Evolutionary conservation across 2,797 vertebrate genomes (phyloP), one percentile per base, ranked within the genome.

Genomic region (Synanceia verrucosa): DNA sequence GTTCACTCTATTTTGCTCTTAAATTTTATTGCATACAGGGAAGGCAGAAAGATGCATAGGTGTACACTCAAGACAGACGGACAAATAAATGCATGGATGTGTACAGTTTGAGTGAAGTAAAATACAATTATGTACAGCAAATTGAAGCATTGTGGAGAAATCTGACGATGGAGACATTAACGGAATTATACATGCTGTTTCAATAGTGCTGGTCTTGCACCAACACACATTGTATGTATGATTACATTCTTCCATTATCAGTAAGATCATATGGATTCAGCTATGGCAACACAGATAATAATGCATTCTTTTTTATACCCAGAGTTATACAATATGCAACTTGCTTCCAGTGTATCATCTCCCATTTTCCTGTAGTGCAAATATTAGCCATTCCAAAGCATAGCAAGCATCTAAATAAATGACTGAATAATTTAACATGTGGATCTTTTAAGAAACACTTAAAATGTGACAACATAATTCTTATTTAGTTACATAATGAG

Each of bases 1-100:
- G 47, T 71, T 77, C 55, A 48, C 65, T 71, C 28, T 65, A 71
- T 68, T 70, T 56, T 70, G 9, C 11, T 53, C 48, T 70, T 74
- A 5, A 52, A 74, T 71, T 41, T 8, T 56, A 76, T 64, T 31
- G 41, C 57, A 66, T 57, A 51, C 18, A n/a, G 34, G 23, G 2
- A 44, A 61, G 11, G 31, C n/a, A 62, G 64, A 53, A 47, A 63
- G n/a, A 34, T 12, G 31, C 41, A 6, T 26, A 47, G 7, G 33
- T 39, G 9, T 37, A 21, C 37, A 34, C 26, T 37, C 1, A 39
- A 9, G 10, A 63, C 14, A 28, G 39, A 29, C 16, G n/a, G 19
- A 33, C 4, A 14, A 16, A 52, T 12, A n/a, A 18, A 50, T 10
- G 6, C 10, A 70, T 19, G 34, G 9, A 37, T 36, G 5, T 47